These are phyloP conservation scores for Phoxinus dragarum DNA, from an alignment of 2,797 vertebrate species.

Conservation along the genomic window DNA sequence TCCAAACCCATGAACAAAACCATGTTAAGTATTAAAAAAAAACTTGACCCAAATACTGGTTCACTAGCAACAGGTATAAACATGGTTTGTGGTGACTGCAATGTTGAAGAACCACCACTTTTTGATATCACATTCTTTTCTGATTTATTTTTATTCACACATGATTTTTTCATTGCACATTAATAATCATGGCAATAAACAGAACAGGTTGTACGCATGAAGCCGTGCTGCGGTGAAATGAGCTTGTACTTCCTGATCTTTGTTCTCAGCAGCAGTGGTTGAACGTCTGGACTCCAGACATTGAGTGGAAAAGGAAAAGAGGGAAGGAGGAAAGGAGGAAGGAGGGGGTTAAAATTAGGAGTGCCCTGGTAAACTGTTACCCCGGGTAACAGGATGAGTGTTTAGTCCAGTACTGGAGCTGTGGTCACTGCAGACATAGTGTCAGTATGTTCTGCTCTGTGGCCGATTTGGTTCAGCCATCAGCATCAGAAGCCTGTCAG, in stretches of 20 bases:
- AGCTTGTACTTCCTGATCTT: background rate
- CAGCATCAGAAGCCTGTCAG: conserved; percentile 7
- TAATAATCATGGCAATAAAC: conserved; percentile 12
- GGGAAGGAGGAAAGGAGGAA: too few relatives aligned
- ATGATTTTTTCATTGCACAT: conserved; percentile 28
- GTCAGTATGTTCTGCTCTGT: conserved; percentile 19
- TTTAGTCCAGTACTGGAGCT: background rate
- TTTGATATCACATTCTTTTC: background rate
- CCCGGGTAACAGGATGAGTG: background rate
- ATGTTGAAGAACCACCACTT: background rate
- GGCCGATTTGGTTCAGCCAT: background rate
- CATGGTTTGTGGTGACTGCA: conserved; percentile 8
- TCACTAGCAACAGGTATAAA: conserved; percentile 17
- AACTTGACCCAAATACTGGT: background rate
- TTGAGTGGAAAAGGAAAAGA: background rate
- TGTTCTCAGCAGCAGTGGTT: background rate
- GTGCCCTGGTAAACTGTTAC: background rate
- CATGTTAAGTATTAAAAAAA: background rate
- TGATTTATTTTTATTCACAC: conserved; percentile 13
- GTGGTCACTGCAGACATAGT: background rate
- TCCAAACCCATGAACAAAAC: background rate
- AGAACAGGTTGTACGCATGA: background rate
- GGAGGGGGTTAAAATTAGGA: background rate
- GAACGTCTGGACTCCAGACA: conserved; percentile 8
- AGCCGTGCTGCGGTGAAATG: background rate